These are phyloP conservation scores for Plumapathes pennacea DNA, from an alignment of 92 coral and sea anemone genomes.

Conservation along the genomic window DNA sequence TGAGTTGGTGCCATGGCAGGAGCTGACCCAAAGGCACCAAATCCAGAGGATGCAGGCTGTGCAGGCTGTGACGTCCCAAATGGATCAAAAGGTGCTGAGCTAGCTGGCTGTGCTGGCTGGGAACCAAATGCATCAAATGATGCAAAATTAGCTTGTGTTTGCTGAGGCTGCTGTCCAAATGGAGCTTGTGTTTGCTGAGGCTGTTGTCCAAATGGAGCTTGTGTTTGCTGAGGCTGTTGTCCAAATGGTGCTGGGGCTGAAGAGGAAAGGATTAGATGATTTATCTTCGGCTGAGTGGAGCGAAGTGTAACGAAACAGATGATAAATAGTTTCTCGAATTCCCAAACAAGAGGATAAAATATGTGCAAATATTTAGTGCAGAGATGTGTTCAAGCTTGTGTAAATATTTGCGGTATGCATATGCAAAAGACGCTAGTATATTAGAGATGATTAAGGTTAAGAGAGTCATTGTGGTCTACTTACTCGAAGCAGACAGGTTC, in stretches of 20 bases:
- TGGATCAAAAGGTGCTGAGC: slow-evolving; percentile 12
- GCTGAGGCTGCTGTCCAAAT: slow-evolving; percentile 38
- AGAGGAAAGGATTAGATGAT: no score
- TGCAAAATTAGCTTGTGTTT: slow-evolving; percentile 53
- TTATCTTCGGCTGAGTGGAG: no score
- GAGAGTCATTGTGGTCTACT: no score
- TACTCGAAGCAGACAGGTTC: no score
- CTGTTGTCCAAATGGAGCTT: slow-evolving; percentile 38
- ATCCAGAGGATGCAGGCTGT: slow-evolving; percentile 71
- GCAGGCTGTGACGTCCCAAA: slow-evolving; percentile 55
- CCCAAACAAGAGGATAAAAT: no score
- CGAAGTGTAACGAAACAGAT: no score
- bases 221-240: slow-evolving; percentile 26
- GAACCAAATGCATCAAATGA: slow-evolving; percentile 72
- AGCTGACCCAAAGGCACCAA: slow-evolving; percentile 84
- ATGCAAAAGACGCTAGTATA: no score
- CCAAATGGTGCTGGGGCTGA: slow-evolving; percentile 39
- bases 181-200: slow-evolving; percentile 40
- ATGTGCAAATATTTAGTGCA: no score
- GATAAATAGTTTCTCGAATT: no score
- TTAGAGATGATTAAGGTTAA: no score
- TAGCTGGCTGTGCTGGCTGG: slow-evolving; percentile 42
- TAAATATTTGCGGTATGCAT: no score
- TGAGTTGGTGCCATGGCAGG: slow-evolving; percentile 44
- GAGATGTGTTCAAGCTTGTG: no score